phyloP scores from a whole-genome alignment of 2,113 vertebrate genomes.

The Cyrtonyx montezumae region DNA sequence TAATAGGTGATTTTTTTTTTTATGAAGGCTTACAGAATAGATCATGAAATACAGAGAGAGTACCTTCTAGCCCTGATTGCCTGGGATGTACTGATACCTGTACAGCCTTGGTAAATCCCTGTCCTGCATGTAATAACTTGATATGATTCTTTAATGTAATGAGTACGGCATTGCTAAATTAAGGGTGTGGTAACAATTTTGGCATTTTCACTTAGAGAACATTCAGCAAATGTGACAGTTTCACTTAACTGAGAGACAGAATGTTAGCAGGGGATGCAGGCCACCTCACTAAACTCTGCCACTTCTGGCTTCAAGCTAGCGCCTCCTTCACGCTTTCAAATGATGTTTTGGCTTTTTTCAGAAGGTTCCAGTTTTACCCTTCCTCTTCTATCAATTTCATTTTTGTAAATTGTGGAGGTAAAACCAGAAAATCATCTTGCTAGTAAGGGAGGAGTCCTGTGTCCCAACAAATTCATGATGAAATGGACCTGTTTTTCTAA shows the following conservation, averaged over 20 bases:
- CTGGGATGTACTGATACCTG: background rate
- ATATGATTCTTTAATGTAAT: background rate
- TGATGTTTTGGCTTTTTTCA: background rate
- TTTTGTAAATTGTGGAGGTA: background rate
- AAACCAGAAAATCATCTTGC: background rate
- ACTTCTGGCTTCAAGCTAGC: rapidly evolving
- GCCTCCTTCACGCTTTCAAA: background rate
- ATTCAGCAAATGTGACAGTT: background rate
- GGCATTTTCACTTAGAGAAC: background rate
- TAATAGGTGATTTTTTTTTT: background rate
- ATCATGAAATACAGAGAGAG: background rate
- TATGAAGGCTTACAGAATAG: background rate
- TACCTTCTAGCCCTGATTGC: background rate
- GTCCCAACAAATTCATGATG: background rate
- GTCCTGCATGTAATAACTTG: background rate
- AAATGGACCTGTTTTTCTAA: background rate
- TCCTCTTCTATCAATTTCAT: background rate
- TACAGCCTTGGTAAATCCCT: background rate
- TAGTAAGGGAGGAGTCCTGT: background rate
- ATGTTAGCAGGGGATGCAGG: background rate
- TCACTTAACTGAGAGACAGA: background rate
- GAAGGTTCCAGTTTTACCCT: background rate
- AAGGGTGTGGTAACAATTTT: background rate
- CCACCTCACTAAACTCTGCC: background rate
- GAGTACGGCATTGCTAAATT: background rate